Base-by-base conservation (phyloP, 2,797 vertebrate genomes). In the Platyrinchus mystaceus region DNA sequence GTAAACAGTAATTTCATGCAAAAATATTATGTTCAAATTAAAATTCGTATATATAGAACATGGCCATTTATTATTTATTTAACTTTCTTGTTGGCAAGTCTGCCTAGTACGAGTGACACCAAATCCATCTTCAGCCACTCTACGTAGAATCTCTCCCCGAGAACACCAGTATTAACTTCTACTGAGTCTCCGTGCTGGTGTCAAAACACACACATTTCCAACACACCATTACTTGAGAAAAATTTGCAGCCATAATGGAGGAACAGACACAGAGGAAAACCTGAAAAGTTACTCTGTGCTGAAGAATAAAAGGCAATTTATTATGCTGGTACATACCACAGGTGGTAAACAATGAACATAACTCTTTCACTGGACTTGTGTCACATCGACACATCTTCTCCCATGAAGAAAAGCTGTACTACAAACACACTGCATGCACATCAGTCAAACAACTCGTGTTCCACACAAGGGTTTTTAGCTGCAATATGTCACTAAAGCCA, bases 381-480 rank as follows among this genome's bases (percentile, higher is more conserved):
- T 27, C 70, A 87, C n/a, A 34, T 46, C 50, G 53, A 30, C 41
- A 76, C 10, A 46, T 53, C 59, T n/a, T 28, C 19, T 60, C 43
- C 4, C 69, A 78, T 0, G 0, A 56, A 60, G 37, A 60, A 83
- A 80, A 49, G 49, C 10, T 53, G 10, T 19, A 22, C 60, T 62
- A 47, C 19, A 78, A 78, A 30, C 30, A 55, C 7, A 27, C 20
- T 34, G 26, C 64, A 47, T 6, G 28, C 30, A 2, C 36, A 41
- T 34, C 30, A 74, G 32, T 43, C 70, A 49, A 62, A 52, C 46
- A 69, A 12, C 22, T 66, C 2, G 0, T 5, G n/a, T 26, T 63
- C 32, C 52, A 58, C 55, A 55, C 28, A 12, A 5, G 2, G 0
- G 0, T 15, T 83, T 68, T 55, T 8, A 79, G 59, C 55, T 64